These are phyloP conservation scores for Bombyx mori DNA, from an alignment of 1,140 invertebrate genomes.

Conservation along the genomic window DNA sequence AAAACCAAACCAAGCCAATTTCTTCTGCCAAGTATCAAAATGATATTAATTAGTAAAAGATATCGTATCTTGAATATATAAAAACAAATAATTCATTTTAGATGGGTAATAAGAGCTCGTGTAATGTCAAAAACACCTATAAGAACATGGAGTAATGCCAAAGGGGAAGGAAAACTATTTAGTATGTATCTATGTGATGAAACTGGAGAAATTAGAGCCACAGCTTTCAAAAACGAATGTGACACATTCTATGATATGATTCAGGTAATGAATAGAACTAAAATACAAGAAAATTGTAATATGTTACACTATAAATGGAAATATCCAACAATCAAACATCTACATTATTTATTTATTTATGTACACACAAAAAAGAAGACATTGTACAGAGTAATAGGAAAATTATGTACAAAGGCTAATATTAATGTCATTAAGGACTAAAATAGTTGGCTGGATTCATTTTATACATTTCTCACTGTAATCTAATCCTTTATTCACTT, in stretches of 20 bases:
- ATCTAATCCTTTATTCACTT: too few species aligned
- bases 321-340: too few species aligned
- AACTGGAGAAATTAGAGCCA: slow-evolving; percentile 94
- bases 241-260: slow-evolving; percentile 94
- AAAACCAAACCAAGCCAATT: neutral
- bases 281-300: neutral
- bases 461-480: too few species aligned
- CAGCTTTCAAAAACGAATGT: slow-evolving; percentile 91
- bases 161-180: slow-evolving; percentile 95
- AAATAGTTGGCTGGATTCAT: too few species aligned
- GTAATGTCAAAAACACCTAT: slow-evolving; percentile 88
- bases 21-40: neutral
- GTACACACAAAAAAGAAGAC: too few species aligned
- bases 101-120: slow-evolving; percentile 93
- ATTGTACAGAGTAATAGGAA: too few species aligned
- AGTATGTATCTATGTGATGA: slow-evolving; percentile 94
- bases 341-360: too few species aligned
- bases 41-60: neutral
- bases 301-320: neutral
- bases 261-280: slow-evolving; percentile 74
- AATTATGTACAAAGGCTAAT: too few species aligned
- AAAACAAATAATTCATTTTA: slow-evolving; percentile 37
- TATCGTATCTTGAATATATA: neutral
- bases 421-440: too few species aligned
- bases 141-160: slow-evolving; percentile 91